These are phyloP conservation scores for Jordanella pulchra DNA, from an alignment of 2,797 vertebrate species.

Conservation along the genomic window DNA sequence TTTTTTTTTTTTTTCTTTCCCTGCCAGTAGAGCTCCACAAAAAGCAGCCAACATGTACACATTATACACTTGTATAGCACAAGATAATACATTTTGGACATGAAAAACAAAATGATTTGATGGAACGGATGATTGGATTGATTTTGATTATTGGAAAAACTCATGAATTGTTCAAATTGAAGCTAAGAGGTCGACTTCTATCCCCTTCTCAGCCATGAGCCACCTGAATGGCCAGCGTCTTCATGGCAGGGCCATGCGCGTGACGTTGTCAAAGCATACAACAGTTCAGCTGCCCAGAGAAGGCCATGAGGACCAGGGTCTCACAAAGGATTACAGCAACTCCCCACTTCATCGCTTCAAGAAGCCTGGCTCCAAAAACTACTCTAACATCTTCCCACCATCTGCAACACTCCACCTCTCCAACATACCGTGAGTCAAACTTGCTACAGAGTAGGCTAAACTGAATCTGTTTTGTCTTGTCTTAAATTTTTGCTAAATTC, in stretches of 20 bases:
- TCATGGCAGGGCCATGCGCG: constrained; percentile 89
- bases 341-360: constrained; percentile 97
- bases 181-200: background rate
- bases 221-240: constrained; percentile 94
- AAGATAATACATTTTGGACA: too few species aligned
- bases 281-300: constrained; percentile 93
- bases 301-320: constrained; percentile 92
- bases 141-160: background rate
- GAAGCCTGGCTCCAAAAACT: constrained; percentile 98
- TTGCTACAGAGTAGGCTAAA: constrained; percentile 13
- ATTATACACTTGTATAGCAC: too few species aligned
- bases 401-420: constrained; percentile 97
- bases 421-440: constrained; percentile 90
- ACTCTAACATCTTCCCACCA: constrained; percentile 97
- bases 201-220: constrained; percentile 86
- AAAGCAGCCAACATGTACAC: background rate
- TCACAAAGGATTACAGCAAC: constrained; percentile 93
- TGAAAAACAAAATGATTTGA: too few species aligned
- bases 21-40: background rate
- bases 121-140: background rate
- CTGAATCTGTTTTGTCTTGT: background rate
- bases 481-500: too few species aligned
- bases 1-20: background rate
- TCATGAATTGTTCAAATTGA: background rate
- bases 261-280: constrained; percentile 93